Percentiles rank a stretch among this genome's conserved stretches.
Conservation (phyloP, 2,888 invertebrate species). For the Anoncus sp. region DNA sequence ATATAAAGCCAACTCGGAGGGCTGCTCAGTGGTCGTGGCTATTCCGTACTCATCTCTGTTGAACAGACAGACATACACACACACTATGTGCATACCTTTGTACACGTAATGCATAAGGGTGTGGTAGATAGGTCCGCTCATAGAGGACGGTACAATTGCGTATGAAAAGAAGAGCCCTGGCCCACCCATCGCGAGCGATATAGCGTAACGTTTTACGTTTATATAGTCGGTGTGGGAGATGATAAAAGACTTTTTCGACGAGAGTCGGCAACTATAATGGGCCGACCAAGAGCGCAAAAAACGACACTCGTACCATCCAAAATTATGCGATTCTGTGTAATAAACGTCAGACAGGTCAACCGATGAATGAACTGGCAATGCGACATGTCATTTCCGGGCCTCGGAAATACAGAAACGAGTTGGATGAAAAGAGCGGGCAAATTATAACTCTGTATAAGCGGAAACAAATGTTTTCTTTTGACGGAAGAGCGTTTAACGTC, state of each 20-base stretch:
- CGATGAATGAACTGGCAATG: constrained; percentile 12
- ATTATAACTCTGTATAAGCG: background rate
- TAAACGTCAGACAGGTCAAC: constrained; percentile 12
- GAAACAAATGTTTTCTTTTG: too few relatives aligned
- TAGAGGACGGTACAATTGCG: constrained; percentile 34
- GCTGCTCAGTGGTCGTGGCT: constrained; percentile 46
- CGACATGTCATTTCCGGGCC: background rate
- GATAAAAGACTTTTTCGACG: constrained; percentile 52
- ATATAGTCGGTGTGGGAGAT: constrained; percentile 25
- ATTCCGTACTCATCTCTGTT: constrained; percentile 35
- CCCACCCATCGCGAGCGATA: constrained; percentile 9
- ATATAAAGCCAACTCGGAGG: constrained; percentile 78
- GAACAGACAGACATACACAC: constrained; percentile 20
- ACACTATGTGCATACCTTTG: constrained; percentile 53
- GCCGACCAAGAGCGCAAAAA: constrained; percentile 20
- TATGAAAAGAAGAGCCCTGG: constrained; percentile 34
- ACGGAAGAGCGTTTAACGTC: too few relatives aligned
- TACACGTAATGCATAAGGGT: constrained; percentile 69
- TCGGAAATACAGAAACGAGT: background rate
- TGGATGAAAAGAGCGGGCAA: too few relatives aligned
- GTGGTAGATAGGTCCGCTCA: background rate
- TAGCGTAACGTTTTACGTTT: constrained; percentile 19
- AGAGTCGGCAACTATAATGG: constrained; percentile 31
- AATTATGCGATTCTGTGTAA: constrained; percentile 35
- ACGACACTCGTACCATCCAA: constrained; percentile 37